These are phyloP conservation scores for Aspiorhynchus laticeps DNA, from an alignment of 2,113 vertebrate species.

Conservation along the genomic window DNA sequence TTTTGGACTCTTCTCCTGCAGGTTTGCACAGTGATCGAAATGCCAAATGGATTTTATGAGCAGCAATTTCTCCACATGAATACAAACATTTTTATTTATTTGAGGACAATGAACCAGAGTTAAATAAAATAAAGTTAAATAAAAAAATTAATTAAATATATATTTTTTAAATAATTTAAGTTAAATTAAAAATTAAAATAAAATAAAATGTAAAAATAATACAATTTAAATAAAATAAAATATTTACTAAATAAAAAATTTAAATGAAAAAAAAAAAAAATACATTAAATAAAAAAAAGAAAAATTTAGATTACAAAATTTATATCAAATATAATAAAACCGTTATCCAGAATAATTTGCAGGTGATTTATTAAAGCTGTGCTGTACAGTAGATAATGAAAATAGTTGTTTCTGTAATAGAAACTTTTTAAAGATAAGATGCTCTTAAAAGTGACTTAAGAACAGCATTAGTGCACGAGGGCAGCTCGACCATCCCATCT, in stretches of 20 bases:
- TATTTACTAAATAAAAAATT: no score
- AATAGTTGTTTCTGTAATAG: not conserved
- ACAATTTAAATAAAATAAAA: no score
- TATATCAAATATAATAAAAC: not conserved
- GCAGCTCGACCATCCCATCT: not conserved
- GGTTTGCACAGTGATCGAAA: constrained; percentile 44
- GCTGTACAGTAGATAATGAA: not conserved
- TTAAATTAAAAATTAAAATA: no score
- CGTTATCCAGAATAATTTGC: not conserved
- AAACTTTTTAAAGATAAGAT: constrained; percentile 2
- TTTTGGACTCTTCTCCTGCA: constrained; percentile 47
- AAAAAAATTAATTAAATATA: no score
- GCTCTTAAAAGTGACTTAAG: not conserved
- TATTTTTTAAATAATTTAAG: no score
- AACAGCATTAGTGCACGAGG: not conserved
- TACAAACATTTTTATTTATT: constrained; percentile 21
- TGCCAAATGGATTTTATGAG: constrained; percentile 56
- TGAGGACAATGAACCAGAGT: not conserved
- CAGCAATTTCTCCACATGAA: constrained; percentile 1
- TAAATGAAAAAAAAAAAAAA: no score
- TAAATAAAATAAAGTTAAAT: not conserved
- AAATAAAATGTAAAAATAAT: no score
- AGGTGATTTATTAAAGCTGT: not conserved
- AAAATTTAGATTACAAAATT: not conserved
- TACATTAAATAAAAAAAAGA: no score